A percentile compares a stretch with the other conserved stretches of the same genome.
Conservation (phyloP, 2,797 vertebrate genomes). For the Dermochelys coriacea region DNA sequence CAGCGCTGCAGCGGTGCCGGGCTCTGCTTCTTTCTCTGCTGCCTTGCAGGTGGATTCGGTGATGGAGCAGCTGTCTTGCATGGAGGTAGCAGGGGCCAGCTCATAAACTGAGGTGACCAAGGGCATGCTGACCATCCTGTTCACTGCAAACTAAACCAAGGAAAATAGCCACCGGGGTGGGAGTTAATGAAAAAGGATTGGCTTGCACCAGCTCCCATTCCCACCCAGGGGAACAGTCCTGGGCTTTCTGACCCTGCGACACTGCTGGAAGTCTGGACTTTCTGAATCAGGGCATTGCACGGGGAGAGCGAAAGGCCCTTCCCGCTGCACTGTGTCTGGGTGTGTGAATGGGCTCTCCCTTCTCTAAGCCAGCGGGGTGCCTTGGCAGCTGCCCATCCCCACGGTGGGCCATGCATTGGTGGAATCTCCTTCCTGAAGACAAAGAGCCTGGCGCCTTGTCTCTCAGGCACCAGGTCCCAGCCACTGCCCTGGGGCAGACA, state of each 20-base stretch:
- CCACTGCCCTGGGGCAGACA: neutral
- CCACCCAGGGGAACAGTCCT: neutral
- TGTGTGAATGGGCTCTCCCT: too few species aligned
- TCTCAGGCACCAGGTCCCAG: neutral
- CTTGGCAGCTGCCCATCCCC: too few species aligned
- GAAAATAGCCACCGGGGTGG: neutral
- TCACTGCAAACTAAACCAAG: neutral
- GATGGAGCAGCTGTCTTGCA: neutral
- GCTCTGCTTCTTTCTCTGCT: neutral
- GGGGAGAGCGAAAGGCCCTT: neutral
- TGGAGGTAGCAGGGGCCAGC: neutral
- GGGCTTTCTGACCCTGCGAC: neutral
- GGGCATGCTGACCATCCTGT: neutral
- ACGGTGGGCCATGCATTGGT: fast-evolving
- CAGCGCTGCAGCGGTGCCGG: fast-evolving
- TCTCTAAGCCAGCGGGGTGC: too few species aligned
- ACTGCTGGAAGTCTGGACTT: neutral
- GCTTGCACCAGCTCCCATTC: neutral
- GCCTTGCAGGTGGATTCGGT: neutral
- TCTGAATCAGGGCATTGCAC: neutral
- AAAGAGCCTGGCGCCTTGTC: neutral
- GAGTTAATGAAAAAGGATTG: neutral
- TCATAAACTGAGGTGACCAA: neutral
- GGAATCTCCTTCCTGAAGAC: neutral
- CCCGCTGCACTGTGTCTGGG: too few species aligned